Conservation (phyloP, 35 echinoderm and acorn worm species). For the Strongylocentrotus purpuratus region DNA sequence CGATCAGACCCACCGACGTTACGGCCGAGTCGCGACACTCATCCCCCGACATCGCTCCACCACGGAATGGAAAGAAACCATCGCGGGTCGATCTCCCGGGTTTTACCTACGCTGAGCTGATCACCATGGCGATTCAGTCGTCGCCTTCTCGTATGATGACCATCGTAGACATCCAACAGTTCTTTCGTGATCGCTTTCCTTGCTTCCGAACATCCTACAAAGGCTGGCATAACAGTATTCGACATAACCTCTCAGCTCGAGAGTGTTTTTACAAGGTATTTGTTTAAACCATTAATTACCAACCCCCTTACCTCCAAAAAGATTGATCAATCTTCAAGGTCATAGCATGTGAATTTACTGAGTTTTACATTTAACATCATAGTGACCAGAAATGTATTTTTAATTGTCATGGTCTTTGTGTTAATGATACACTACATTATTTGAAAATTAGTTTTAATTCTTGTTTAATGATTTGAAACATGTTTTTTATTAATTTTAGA, state of each 20-base stretch:
- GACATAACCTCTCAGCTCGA: constrained; percentile 82
- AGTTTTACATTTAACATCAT: too few species aligned
- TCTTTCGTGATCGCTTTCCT: constrained; percentile 47
- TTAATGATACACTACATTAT: too few species aligned
- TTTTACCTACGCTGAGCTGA: constrained; percentile 86
- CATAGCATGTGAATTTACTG: too few species aligned
- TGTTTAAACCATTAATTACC: not conserved
- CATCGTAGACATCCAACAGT: constrained; percentile 73
- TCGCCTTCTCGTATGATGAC: constrained; percentile 72
- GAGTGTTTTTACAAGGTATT: constrained; percentile 80
- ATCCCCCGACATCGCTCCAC: not conserved
- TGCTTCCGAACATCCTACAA: constrained; percentile 79
- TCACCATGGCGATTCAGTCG: constrained; percentile 79
- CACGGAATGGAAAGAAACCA: not conserved
- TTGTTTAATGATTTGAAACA: too few species aligned
- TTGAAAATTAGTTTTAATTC: too few species aligned
- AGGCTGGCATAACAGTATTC: constrained; percentile 88
- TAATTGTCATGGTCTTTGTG: too few species aligned
- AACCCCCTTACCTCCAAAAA: too few species aligned
- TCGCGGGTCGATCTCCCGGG: constrained; percentile 41
- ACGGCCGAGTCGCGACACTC: too few species aligned
- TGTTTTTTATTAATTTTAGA: too few species aligned
- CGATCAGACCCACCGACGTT: not conserved
- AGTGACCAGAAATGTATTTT: too few species aligned
- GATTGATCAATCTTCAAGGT: too few species aligned